These are phyloP conservation scores for Diadophis punctatus DNA, from an alignment of 2,113 vertebrate genomes.

Conservation along the genomic window DNA sequence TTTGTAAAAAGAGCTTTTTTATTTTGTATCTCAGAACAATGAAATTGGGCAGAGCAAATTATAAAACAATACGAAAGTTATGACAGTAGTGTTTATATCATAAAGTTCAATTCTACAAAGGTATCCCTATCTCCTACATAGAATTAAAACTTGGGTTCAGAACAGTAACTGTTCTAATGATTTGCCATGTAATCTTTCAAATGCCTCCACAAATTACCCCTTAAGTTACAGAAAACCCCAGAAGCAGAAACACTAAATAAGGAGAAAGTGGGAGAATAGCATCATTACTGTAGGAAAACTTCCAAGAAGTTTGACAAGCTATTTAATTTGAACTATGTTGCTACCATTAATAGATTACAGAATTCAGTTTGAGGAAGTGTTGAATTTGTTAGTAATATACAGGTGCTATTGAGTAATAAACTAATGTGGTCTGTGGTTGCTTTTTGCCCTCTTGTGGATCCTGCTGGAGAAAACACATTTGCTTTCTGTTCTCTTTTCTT, in stretches of 20 bases:
- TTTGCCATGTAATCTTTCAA: background rate
- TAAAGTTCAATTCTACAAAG: background rate
- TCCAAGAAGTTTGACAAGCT: background rate
- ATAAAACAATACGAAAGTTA: background rate
- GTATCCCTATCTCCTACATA: background rate
- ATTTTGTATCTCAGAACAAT: background rate
- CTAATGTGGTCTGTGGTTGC: background rate
- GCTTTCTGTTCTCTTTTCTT: background rate
- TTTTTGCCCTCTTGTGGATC: background rate
- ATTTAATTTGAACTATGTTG: background rate
- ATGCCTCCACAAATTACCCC: background rate
- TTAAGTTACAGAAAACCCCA: background rate
- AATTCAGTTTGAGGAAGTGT: background rate
- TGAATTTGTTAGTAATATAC: background rate
- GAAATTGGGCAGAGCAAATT: background rate
- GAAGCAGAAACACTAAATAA: background rate
- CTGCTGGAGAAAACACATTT: background rate
- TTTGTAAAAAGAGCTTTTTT: background rate
- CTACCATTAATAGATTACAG: background rate
- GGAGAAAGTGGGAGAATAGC: background rate
- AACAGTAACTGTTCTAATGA: background rate
- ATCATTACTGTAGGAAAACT: background rate
- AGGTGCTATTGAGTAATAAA: background rate
- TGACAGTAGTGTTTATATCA: background rate
- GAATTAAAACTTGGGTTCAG: background rate